A percentile compares a stretch with the other conserved stretches of the same genome.
Evolutionary conservation across 2,888 invertebrate genomes (phyloP).

Genomic region (Bruchidius siliquastri): DNA sequence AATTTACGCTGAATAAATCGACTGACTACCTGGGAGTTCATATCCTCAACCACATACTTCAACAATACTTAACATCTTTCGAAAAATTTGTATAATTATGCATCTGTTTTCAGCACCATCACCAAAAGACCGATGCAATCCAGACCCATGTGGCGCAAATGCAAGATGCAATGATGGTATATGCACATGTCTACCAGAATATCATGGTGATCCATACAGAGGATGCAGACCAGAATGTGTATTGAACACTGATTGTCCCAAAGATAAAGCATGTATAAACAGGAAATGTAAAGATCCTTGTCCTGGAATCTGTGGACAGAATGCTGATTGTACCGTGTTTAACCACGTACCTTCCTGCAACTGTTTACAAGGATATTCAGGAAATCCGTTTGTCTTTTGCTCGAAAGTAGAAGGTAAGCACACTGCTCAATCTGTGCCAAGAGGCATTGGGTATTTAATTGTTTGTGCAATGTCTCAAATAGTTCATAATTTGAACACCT

Average conservation of each 20-base stretch:
- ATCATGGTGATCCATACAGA: constrained; percentile 72
- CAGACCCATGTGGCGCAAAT: constrained; percentile 72
- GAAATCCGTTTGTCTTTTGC: constrained; percentile 64
- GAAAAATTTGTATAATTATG: neutral
- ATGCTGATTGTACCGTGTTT: constrained; percentile 67
- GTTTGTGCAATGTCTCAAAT: neutral
- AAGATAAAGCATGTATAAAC: constrained; percentile 63
- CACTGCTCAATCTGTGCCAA: neutral
- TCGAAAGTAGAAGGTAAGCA: constrained; percentile 38
- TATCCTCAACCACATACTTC: no score
- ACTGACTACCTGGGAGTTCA: no score
- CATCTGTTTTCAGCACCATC: constrained; percentile 40
- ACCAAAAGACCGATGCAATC: constrained; percentile 56
- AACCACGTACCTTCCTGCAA: constrained; percentile 67
- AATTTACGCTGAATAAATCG: no score
- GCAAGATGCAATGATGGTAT: constrained; percentile 67
- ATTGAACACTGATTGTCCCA: constrained; percentile 65
- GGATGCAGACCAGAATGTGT: constrained; percentile 71
- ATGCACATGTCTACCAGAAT: constrained; percentile 72
- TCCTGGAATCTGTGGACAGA: constrained; percentile 69
- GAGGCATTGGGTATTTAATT: neutral
- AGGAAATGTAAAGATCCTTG: constrained; percentile 76
- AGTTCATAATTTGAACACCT: no score
- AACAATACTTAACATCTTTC: neutral
- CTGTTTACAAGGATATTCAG: constrained; percentile 65